Percentiles rank a stretch among this genome's conserved stretches.
These are phyloP conservation scores for Myxocyprinus asiaticus DNA, from an alignment of 2,113 vertebrate species.

Conservation along the genomic window DNA sequence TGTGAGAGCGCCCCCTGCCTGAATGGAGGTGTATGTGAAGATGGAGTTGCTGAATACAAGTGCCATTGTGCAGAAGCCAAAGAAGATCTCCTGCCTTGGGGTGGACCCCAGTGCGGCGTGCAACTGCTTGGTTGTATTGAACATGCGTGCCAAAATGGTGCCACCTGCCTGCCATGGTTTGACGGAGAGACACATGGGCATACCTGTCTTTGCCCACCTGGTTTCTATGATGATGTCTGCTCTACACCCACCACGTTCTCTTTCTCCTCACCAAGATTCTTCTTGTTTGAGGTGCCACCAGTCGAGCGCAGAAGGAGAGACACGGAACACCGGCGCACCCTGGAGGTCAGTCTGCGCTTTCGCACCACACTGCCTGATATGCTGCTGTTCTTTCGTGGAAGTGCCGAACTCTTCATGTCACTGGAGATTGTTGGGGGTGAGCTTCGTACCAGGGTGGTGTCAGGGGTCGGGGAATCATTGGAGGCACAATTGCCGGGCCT, in stretches of 20 bases:
- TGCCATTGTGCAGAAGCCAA: constrained; percentile 79
- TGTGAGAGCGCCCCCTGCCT: constrained; percentile 86
- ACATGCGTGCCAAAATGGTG: constrained; percentile 82
- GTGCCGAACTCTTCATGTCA: constrained; percentile 67
- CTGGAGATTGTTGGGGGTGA: constrained; percentile 77
- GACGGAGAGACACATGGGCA: constrained; percentile 74
- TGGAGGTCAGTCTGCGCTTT: constrained; percentile 77
- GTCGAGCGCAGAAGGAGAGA: constrained; percentile 57
- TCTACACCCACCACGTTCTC: constrained; percentile 90
- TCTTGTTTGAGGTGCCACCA: constrained; percentile 71
- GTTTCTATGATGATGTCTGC: constrained; percentile 82
- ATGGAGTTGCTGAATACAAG: constrained; percentile 79
- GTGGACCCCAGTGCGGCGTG: constrained; percentile 82
- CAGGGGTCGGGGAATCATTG: constrained; percentile 58
- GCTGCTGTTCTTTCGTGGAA: constrained; percentile 77
- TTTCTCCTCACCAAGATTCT: constrained; percentile 74
- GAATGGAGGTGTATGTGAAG: constrained; percentile 80
- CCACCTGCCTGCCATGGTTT: constrained; percentile 82
- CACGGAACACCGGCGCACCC: constrained; percentile 23
- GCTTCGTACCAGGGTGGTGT: constrained; percentile 69
- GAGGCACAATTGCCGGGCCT: constrained; percentile 55
- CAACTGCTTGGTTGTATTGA: constrained; percentile 81
- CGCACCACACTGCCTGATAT: constrained; percentile 82
- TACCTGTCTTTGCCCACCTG: constrained; percentile 83
- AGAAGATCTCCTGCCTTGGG: constrained; percentile 76